Evolutionary conservation across 1,140 invertebrate genomes (phyloP).

Genomic region (Drosophila novamexicana): DNA sequence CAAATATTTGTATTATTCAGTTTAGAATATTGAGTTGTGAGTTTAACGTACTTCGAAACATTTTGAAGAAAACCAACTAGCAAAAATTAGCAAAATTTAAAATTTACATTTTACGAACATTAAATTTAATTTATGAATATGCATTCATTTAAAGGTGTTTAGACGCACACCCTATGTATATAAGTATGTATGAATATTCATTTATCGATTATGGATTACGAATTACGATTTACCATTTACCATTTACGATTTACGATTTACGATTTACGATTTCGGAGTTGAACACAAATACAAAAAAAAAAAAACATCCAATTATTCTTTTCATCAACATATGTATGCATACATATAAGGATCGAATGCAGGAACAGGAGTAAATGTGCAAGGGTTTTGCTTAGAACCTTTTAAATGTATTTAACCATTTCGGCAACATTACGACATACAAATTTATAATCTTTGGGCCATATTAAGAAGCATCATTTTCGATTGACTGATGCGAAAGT

Average conservation of each 20-base stretch:
- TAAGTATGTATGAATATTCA: conserved; percentile 40
- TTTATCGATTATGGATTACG: conserved; percentile 34
- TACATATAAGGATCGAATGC: conserved; percentile 25
- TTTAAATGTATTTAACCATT: conserved; percentile 67
- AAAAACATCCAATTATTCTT: conserved; percentile 24
- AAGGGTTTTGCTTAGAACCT: conserved; percentile 74
- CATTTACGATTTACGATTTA: neutral
- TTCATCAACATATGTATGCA: conserved; percentile 21
- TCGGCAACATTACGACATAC: conserved; percentile 54
- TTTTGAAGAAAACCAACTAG: conserved; percentile 65
- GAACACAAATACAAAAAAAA: conserved; percentile 14
- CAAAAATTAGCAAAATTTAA: conserved; percentile 83
- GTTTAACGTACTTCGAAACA: conserved; percentile 57
- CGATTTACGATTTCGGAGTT: conserved; percentile 37
- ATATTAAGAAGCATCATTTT: conserved; percentile 58
- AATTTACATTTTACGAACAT: conserved; percentile 56
- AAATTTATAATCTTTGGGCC: conserved; percentile 32
- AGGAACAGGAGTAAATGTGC: conserved; percentile 49
- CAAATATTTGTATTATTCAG: conserved; percentile 41
- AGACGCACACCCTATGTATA: conserved; percentile 41
- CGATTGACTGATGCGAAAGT: conserved; percentile 57
- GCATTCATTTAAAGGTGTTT: conserved; percentile 32
- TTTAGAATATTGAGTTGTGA: conserved; percentile 64
- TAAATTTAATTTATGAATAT: conserved; percentile 44
- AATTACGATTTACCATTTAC: neutral